These are phyloP conservation scores for Bombylius discolor DNA, from an alignment of 2,888 invertebrate genomes.

Conservation along the genomic window DNA sequence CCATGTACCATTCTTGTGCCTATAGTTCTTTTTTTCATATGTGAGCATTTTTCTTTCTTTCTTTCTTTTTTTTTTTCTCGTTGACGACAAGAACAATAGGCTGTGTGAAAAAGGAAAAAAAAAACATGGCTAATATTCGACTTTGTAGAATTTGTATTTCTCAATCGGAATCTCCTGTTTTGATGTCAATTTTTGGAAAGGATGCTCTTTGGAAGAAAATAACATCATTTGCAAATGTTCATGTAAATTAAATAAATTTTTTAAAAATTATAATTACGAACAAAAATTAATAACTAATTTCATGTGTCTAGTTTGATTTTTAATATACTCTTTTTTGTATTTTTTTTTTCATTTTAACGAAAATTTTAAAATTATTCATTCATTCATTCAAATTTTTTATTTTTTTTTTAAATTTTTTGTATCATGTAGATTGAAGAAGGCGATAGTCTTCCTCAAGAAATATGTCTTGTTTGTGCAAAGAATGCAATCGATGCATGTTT, in stretches of 20 bases:
- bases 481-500: constrained; percentile 30
- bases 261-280: neutral
- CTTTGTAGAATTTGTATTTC: constrained; percentile 34
- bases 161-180: constrained; percentile 20
- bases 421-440: constrained; percentile 26
- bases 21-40: too few relatives aligned
- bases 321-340: neutral
- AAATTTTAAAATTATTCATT: neutral
- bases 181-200: constrained; percentile 36
- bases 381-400: neutral
- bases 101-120: neutral
- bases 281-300: neutral
- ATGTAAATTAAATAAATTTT: constrained; percentile 21
- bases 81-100: too few relatives aligned
- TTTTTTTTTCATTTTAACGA: neutral
- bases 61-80: too few relatives aligned
- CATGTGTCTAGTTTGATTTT: neutral
- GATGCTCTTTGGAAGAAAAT: constrained; percentile 34
- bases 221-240: constrained; percentile 32
- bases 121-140: constrained; percentile 20
- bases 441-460: constrained; percentile 33
- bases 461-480: constrained; percentile 31
- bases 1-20: too few relatives aligned
- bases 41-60: too few relatives aligned
- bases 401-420: neutral